Evolutionary conservation across 2,113 vertebrate species (phyloP), one percentile per base, ranked within the genome.

Genomic region (Rhinogobius similis): DNA sequence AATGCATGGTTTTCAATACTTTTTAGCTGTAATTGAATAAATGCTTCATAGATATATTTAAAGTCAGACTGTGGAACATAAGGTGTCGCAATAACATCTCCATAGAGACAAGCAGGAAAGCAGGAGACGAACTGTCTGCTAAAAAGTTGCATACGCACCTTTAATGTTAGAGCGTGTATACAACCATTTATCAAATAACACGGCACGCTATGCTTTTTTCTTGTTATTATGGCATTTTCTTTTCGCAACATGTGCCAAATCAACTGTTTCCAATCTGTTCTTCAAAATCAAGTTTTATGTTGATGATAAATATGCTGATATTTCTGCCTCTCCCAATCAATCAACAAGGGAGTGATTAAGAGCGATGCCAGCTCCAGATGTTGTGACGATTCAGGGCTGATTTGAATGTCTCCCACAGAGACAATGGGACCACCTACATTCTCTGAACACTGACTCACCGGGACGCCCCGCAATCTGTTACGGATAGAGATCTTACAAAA

Each of bases 331-430:
- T 20, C 27, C 16, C 29, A n/a, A 10, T n/a, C 20, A 7, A 10
- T 6, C 58, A 38, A 61, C 58, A n/a, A 38, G 58, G 29, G 58
- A 61, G 58, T 18, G 14, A 61, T 61, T 61, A 61, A 10, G 18
- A n/a, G 26, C 27, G 2, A 32, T 21, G 58, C 20, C 29, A 38
- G 58, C 20, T 13, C 29, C 58, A 61, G 27, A 36, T 61, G 27
- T n/a, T 9, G 58, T n/a, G 29, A 36, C 18, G 18, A 29, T 59
- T 59, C 13, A 11, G 23, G 14, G 27, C 20, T 48, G 46, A 48
- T 48, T 48, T n/a, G 2, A 48, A 20, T n/a, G 58, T n/a, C 32
- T n/a, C 58, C 32, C 18, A 11, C 58, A 38, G 58, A 61, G 58
- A 61, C 27, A 9, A n/a, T 11, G 29, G 24, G 29, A 61, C 58